Percentiles rank a stretch among this genome's conserved stretches.
Evolutionary conservation across 2,888 invertebrate genomes (phyloP).

Genomic region (Crossocerus cetratus): DNA sequence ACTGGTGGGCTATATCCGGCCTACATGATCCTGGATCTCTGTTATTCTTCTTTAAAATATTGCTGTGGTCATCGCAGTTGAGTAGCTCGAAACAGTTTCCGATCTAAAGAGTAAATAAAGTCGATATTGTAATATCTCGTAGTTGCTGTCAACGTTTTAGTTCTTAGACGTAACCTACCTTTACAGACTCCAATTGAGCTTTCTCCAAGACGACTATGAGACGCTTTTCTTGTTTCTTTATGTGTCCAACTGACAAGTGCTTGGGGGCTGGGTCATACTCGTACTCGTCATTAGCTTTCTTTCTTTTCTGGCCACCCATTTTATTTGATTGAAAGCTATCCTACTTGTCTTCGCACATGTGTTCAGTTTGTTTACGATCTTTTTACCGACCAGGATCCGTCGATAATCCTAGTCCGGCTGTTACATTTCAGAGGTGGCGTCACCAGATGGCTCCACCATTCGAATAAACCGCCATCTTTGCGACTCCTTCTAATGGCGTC

Average conservation of each 20-base stretch:
- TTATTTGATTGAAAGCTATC: slow-evolving; percentile 4
- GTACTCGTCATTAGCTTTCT: slow-evolving; percentile 79
- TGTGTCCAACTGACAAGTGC: slow-evolving; percentile 87
- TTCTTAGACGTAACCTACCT: slow-evolving; percentile 80
- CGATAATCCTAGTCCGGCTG: too few species aligned
- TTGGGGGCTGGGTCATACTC: slow-evolving; percentile 89
- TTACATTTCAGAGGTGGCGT: too few species aligned
- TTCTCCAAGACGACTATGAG: slow-evolving; percentile 95
- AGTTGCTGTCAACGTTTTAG: background rate
- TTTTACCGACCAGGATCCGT: too few species aligned
- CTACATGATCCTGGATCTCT: slow-evolving; percentile 92
- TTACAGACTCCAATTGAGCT: slow-evolving; percentile 97
- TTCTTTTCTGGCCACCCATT: slow-evolving; percentile 81
- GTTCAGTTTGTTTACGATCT: too few species aligned
- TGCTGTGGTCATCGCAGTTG: slow-evolving; percentile 95
- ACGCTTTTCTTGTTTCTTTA: slow-evolving; percentile 91
- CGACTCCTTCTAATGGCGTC: too few species aligned
- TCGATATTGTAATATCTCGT: background rate
- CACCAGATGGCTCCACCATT: too few species aligned
- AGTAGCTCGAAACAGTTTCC: slow-evolving; percentile 93
- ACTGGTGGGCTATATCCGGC: slow-evolving; percentile 98
- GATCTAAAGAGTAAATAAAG: slow-evolving; percentile 79
- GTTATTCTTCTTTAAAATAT: slow-evolving; percentile 90
- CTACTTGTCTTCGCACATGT: too few species aligned
- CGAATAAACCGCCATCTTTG: too few species aligned